Conservation (phyloP, 2,888 invertebrate species). For the Machimus atricapillus region DNA sequence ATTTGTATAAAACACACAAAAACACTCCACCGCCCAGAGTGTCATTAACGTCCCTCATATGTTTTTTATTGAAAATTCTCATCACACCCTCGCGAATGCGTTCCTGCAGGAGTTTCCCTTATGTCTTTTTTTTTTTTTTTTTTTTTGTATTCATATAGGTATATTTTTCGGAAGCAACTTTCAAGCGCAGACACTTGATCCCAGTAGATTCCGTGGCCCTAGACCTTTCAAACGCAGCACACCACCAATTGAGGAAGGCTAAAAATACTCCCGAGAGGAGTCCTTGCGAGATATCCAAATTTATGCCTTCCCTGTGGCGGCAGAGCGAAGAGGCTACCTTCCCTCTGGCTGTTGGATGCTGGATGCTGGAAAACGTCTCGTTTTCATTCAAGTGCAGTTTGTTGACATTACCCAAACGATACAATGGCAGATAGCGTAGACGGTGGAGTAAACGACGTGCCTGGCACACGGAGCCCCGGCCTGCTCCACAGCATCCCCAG, state of each 20-base stretch:
- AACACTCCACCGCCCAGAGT: not conserved
- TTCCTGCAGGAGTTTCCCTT: not conserved
- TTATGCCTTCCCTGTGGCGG: not conserved
- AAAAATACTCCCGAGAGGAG: not conserved
- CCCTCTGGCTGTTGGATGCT: not conserved
- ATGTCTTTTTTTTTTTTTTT: not conserved
- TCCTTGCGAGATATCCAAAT: not conserved
- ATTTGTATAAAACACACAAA: not conserved
- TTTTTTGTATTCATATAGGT: not conserved
- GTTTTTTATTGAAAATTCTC: not conserved
- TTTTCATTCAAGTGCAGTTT: slow-evolving; percentile 19
- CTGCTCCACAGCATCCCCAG: not conserved
- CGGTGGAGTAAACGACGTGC: not conserved
- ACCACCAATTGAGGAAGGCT: not conserved
- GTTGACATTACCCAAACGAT: slow-evolving; percentile 3
- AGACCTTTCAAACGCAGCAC: not conserved
- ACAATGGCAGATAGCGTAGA: not conserved
- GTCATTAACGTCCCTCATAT: not conserved
- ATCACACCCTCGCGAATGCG: not conserved
- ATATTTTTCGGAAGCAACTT: not conserved
- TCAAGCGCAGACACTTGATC: not conserved
- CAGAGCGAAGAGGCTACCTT: not conserved
- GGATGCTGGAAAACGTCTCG: not conserved
- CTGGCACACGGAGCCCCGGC: not conserved
- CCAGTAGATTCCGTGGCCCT: not conserved